Percentiles rank a stretch among this genome's conserved stretches.
These are phyloP conservation scores for Andrena dorsata DNA, from an alignment of 2,888 invertebrate genomes.

Conservation along the genomic window DNA sequence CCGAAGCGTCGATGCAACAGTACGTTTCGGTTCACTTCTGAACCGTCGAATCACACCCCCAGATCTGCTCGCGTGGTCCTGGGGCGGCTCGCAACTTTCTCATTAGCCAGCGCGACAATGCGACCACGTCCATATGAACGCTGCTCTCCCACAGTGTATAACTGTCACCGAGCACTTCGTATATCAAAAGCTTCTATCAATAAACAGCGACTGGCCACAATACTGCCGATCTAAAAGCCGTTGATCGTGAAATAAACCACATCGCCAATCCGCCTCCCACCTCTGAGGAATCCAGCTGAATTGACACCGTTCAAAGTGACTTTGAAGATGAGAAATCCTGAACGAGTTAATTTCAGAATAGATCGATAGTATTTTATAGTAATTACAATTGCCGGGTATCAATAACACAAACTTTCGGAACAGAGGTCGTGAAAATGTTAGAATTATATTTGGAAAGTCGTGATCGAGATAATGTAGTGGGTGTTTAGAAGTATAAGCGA, in stretches of 20 bases:
- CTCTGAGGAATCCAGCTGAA: too few species aligned
- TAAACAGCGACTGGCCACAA: constrained; percentile 78
- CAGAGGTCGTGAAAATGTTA: too few species aligned
- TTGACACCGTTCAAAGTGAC: too few species aligned
- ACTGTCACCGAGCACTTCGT: constrained; percentile 82
- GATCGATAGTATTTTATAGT: too few species aligned
- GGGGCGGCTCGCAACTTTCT: constrained; percentile 79
- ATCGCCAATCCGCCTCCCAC: too few species aligned
- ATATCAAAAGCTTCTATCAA: constrained; percentile 83
- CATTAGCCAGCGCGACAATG: constrained; percentile 83
- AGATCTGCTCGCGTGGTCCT: constrained; percentile 57
- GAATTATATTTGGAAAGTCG: too few species aligned
- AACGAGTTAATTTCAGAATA: too few species aligned
- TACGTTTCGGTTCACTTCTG: background rate
- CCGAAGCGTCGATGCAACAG: constrained; percentile 9
- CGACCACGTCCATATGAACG: constrained; percentile 56
- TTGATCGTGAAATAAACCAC: constrained; percentile 45
- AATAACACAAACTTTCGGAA: too few species aligned
- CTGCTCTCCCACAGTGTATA: constrained; percentile 71
- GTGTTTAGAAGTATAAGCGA: background rate
- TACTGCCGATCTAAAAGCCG: constrained; percentile 82
- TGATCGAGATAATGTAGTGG: background rate
- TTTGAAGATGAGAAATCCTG: too few species aligned
- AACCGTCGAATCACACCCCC: constrained; percentile 48
- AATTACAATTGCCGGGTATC: too few species aligned